Evolutionary conservation across 2,113 vertebrate species (phyloP).

Genomic region (Melanostigma gelatinosum): DNA sequence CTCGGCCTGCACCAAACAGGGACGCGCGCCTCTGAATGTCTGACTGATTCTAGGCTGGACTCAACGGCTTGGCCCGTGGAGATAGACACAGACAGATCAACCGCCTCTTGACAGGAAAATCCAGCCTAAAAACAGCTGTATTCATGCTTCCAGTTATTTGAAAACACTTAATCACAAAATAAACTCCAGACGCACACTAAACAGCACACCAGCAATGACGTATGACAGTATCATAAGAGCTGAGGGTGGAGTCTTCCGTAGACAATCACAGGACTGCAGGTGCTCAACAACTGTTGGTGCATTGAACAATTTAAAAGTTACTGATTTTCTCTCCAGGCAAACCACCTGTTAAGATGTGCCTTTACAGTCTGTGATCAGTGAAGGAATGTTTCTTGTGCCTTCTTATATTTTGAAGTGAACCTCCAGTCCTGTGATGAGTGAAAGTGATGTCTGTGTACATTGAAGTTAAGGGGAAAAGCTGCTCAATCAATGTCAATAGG

Average conservation of each 20-base stretch:
- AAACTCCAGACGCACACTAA: background rate
- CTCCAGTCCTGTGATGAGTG: background rate
- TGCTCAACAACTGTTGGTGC: background rate
- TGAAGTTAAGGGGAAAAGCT: slow-evolving; percentile 37
- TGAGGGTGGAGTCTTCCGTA: slow-evolving; percentile 1
- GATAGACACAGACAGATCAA: slow-evolving; percentile 28
- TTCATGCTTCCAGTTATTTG: no score
- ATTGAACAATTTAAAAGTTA: background rate
- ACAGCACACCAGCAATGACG: background rate
- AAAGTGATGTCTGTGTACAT: background rate
- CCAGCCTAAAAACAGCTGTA: slow-evolving; percentile 33
- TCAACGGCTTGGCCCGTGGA: slow-evolving; percentile 32
- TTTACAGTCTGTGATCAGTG: slow-evolving; percentile 3
- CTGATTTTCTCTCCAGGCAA: background rate
- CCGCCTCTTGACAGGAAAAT: slow-evolving; percentile 55
- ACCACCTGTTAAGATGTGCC: background rate
- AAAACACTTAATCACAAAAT: slow-evolving; percentile 14
- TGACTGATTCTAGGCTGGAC: slow-evolving; percentile 44
- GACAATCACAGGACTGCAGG: slow-evolving; percentile 1
- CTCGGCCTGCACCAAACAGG: slow-evolving; percentile 3
- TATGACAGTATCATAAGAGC: background rate
- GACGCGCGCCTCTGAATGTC: slow-evolving; percentile 13
- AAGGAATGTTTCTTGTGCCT: slow-evolving; percentile 24
- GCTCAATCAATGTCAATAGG: slow-evolving; percentile 36
- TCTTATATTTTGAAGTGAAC: background rate